Evolutionary conservation across 2,888 invertebrate species (phyloP), one percentile per base, ranked within the genome.

Genomic region (Ctena decussata): DNA sequence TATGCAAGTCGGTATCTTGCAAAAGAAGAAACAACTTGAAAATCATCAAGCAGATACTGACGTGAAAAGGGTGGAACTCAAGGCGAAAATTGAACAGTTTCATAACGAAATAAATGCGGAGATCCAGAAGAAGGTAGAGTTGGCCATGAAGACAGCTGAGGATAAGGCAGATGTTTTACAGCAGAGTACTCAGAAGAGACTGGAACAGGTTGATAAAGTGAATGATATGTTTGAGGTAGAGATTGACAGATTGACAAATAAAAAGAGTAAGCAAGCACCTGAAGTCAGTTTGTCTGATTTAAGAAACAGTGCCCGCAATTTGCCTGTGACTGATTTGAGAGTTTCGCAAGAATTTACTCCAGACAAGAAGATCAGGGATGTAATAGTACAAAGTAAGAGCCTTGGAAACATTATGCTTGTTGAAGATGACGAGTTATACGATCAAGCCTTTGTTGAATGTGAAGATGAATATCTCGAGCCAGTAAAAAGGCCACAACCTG

Each of bases 211-310:
- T 37, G 53, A 74, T 30, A 18, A 32, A 0, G 30, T 37, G 1
- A 53, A 53, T 21, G 32, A 53, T 12, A 27, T 74, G 37, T 74
- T 74, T 53, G 74, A 74, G 18, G 53, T 32, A 12, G 53, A 74
- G 35, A 74, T 74, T n/a, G 74, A 53, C 6, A 30, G 74, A 11
- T 18, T 74, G 12, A 49, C 53, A 6, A 46, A 74, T 37, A 74
- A 53, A 53, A 74, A 74, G 24, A 21, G 32, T 1, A 74, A 37
- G n/a, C 11, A 35, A 3, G 3, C 2, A 8, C 2, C 3, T 35
- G 74, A 53, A 35, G 53, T 32, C 1, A 53, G 53, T 32, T 32
- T 74, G 74, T 30, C 37, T 35, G 32, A 49, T 6, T 35, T 74
- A 3, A 24, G 21, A 35, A 21, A 53, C n/a, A 53, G 32, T 49